These are phyloP conservation scores for Trididemnum clinides DNA, from an alignment of 23 tunicate genomes.

Conservation along the genomic window DNA sequence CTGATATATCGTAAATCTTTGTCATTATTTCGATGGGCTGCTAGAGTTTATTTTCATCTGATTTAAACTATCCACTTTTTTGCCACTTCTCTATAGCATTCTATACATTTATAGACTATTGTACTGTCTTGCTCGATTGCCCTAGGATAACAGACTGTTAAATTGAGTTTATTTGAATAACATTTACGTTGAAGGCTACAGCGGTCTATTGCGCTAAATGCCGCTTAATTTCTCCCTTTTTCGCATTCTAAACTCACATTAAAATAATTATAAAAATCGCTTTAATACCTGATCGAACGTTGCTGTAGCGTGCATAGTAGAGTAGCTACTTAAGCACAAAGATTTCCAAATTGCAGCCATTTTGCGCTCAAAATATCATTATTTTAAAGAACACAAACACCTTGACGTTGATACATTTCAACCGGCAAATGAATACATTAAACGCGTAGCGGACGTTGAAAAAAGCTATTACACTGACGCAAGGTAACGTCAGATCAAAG, in stretches of 20 bases:
- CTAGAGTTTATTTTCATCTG: too few species aligned
- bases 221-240: not conserved
- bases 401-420: too few species aligned
- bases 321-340: not conserved
- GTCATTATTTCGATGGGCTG: too few species aligned
- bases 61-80: not conserved
- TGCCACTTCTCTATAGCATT: not conserved
- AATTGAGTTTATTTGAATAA: too few species aligned
- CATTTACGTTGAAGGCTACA: not conserved
- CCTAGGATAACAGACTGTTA: too few species aligned
- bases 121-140: not conserved
- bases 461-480: too few species aligned
- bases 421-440: too few species aligned
- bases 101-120: not conserved
- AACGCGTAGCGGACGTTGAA: too few species aligned
- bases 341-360: not conserved
- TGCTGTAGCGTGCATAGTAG: not conserved
- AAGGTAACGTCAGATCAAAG: too few species aligned
- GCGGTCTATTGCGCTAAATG: not conserved
- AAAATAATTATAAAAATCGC: not conserved
- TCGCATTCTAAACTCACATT: not conserved
- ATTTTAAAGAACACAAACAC: too few species aligned
- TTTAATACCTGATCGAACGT: not conserved
- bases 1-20: not conserved
- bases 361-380: too few species aligned